A percentile compares a stretch with the other conserved stretches of the same genome.
Conservation (phyloP, 2,888 invertebrate genomes). For the Smittia sp. region DNA sequence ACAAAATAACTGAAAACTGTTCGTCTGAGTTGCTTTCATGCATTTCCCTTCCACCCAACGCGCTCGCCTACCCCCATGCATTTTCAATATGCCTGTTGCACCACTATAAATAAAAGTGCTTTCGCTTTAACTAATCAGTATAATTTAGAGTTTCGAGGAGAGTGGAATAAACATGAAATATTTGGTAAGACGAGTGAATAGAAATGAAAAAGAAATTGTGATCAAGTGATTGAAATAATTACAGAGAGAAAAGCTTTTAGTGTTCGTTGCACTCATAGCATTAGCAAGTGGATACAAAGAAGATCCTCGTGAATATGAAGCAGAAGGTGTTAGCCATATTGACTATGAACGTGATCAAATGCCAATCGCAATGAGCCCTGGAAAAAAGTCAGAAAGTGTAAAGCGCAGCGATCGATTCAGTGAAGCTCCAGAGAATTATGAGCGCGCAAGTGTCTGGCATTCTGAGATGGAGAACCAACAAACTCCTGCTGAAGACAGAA, state of each 20-base stretch:
- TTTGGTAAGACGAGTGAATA: slow-evolving; percentile 4
- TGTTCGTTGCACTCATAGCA: slow-evolving; percentile 11
- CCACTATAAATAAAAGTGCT: slow-evolving; percentile 40
- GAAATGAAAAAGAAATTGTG: not conserved
- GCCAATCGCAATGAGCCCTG: not conserved
- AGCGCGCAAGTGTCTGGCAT: not conserved
- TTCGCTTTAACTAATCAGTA: slow-evolving; percentile 23
- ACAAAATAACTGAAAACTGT: too few relatives aligned
- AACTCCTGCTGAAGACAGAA: slow-evolving; percentile 37
- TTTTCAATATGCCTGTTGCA: not conserved
- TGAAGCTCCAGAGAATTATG: slow-evolving; percentile 6
- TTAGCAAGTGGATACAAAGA: slow-evolving; percentile 45
- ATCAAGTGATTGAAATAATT: not conserved
- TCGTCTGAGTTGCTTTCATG: too few relatives aligned
- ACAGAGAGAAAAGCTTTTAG: slow-evolving; percentile 9
- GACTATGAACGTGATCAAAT: slow-evolving; percentile 37
- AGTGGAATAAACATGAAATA: not conserved
- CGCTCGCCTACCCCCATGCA: too few relatives aligned
- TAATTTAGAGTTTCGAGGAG: not conserved
- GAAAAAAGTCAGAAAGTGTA: not conserved
- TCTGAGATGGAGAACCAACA: slow-evolving; percentile 16
- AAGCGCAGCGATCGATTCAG: slow-evolving; percentile 9
- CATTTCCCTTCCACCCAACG: not conserved
- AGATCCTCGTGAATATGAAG: slow-evolving; percentile 46
- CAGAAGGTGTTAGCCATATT: slow-evolving; percentile 17